phyloP scores from a whole-genome alignment of 1,140 invertebrate genomes.

The Sycobia sp. region DNA sequence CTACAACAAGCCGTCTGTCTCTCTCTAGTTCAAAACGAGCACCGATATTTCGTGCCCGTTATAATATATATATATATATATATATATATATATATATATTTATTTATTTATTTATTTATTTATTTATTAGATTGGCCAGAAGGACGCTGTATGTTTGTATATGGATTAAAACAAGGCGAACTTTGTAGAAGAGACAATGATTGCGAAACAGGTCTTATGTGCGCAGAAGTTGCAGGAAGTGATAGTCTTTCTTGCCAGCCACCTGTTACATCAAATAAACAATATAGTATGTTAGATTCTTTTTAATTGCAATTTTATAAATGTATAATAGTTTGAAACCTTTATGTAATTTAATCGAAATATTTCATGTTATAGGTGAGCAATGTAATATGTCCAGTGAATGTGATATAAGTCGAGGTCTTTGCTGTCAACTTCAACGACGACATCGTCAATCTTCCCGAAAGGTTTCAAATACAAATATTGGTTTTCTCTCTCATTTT shows the following conservation, averaged over 20 bases:
- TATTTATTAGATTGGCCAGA: slow-evolving; percentile 49
- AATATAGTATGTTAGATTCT: slow-evolving; percentile 67
- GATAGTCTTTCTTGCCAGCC: slow-evolving; percentile 79
- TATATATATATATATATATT: too few relatives aligned
- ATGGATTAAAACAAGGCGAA: slow-evolving; percentile 76
- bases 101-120: too few relatives aligned
- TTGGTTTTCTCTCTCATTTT: too few relatives aligned
- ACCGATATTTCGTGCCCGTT: too few relatives aligned
- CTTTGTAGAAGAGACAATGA: slow-evolving; percentile 75
- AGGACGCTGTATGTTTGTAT: slow-evolving; percentile 74
- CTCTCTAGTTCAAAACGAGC: too few relatives aligned
- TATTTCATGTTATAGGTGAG: slow-evolving; percentile 68
- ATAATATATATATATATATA: too few relatives aligned
- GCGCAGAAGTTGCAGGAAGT: slow-evolving; percentile 65
- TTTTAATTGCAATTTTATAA: neutral
- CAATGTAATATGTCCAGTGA: slow-evolving; percentile 83
- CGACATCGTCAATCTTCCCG: slow-evolving; percentile 81
- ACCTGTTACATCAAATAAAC: slow-evolving; percentile 74
- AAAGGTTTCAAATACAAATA: slow-evolving; percentile 75
- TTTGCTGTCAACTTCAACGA: slow-evolving; percentile 86
- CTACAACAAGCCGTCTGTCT: too few relatives aligned
- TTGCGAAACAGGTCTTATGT: slow-evolving; percentile 76
- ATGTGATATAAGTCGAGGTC: slow-evolving; percentile 81
- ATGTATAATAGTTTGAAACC: too few relatives aligned
- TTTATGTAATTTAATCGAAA: neutral